Evolutionary conservation across 2,888 invertebrate genomes (phyloP), one percentile per base, ranked within the genome.

Genomic region (Ormyrus nitidulus): DNA sequence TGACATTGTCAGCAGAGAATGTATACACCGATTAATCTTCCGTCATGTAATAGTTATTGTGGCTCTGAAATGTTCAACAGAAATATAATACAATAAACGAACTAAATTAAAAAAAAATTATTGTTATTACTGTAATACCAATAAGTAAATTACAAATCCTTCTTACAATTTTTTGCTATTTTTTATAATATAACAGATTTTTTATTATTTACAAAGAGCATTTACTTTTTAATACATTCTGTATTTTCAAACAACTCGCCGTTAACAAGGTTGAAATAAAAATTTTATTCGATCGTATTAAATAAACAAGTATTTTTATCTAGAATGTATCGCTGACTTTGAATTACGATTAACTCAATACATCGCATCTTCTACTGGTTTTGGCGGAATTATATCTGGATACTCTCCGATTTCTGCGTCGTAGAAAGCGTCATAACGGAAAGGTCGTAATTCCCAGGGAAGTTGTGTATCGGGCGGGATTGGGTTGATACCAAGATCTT

Each of bases 401-500:
- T 95, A 95, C 88, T 97, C 97, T 82, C 95, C 95, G 46, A 96
- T 86, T 86, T 94, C 93, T 75, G 94, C 94, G 84, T 94, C 94
- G 88, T 96, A 96, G 91, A 95, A 95, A 81, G 92, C 92, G 84
- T 93, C 93, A 44, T 93, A 93, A 66, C 94, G 93, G 91, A 90
- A 95, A 2, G 94, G 95, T 86, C 93, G 93, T 84, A 98, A 89
- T 88, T 96, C 96, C 78, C 78, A 82, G 6, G 72, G 65, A n/a
- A 82, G 10, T 78, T 80, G 79, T 9, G 69, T 58, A 44, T 78
- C 64, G 4, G 70, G n/a, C 19, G 61, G 19, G 54, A 79, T 61
- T 75, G 96, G 92, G 54, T 91, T 91, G 2, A 99, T 94, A 13
- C 97, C 98, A 82, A 99, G 93, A 92, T 98, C 98, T 90, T 97